Base-by-base conservation (phyloP, 2,113 vertebrate genomes). In the Sinocyclocheilus grahami region DNA sequence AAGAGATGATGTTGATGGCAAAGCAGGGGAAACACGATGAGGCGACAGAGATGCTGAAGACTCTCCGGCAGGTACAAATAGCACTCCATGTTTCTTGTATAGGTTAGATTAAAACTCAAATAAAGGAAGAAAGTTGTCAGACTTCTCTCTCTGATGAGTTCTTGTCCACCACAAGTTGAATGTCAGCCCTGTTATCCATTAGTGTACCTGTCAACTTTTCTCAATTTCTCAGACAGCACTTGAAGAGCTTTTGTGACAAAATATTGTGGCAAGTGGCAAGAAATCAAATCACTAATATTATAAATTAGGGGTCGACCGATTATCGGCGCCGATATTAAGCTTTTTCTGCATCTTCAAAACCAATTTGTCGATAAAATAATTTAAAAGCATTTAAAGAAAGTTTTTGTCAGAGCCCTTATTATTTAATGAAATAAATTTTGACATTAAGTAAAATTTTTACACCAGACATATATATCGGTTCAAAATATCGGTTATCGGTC, bases 1-100 rank as follows among this genome's bases (percentile, higher is more conserved):
- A 99, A 94, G 97, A 99, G 91, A 96, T 99, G 97, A 96, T 97
- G 96, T 90, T 95, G 86, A 95, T 98, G 95, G 95, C 96, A 90
- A 96, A 96, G 90, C 97, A 98, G 91, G 98, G 98, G 76, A 96
- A 93, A 87, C 96, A 97, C 83, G 96, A 98, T 46, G 97, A 99
- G 91, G 97, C 97, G 82, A 97, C 96, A 0, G 96, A 97, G 93
- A 95, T 98, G 95, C 96, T 99, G 78, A 96, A 93, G 93, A 96
- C 96, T 62, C 97, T 99, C 92, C 93, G 97, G 92, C 97, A 98
- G 97, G 98, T 98, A 94, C 65, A 63, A 1, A 30, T 14, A 22
- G 12, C 20, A 74, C 16, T 69, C 27, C 30, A 37, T 20, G 67
- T 9, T 69, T 69, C 30, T 69, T 69, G 67, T 69, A 55, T 5